phyloP scores from a whole-genome alignment of 2,113 vertebrate species.

The Poicephalus meyeri region DNA sequence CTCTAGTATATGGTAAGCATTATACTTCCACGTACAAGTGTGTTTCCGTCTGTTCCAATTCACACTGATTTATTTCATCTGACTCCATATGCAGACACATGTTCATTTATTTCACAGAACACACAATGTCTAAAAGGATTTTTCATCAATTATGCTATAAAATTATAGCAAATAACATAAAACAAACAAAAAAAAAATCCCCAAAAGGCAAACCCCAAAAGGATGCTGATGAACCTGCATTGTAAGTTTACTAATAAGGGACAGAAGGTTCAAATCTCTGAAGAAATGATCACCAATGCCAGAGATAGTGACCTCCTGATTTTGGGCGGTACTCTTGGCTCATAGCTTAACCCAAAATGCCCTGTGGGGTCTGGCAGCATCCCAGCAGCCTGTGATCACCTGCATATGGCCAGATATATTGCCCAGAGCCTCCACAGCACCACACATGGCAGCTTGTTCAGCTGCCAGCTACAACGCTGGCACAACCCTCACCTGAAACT shows the following conservation, averaged over 20 bases:
- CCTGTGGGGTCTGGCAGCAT: not conserved
- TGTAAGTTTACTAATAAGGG: not conserved
- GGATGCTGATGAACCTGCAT: not conserved
- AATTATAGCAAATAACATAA: not conserved
- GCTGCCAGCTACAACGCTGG: not conserved
- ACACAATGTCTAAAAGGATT: not conserved
- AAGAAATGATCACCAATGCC: not conserved
- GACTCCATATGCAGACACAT: not conserved
- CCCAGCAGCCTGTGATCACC: not conserved
- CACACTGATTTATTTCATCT: not conserved
- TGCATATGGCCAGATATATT: not conserved
- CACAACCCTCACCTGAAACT: not conserved
- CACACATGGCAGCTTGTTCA: rapidly evolving
- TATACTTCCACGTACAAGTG: not conserved
- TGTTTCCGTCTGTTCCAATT: not conserved
- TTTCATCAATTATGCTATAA: not conserved
- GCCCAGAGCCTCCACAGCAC: not conserved
- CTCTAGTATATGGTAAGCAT: not conserved
- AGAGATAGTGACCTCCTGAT: not conserved
- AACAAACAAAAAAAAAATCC: not conserved
- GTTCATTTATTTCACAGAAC: not conserved
- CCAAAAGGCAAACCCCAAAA: not conserved
- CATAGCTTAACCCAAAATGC: not conserved
- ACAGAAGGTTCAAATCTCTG: not conserved
- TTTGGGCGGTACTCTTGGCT: not conserved